Evolutionary conservation across 1,140 invertebrate genomes (phyloP).

Genomic region (Hyphantria cunea): DNA sequence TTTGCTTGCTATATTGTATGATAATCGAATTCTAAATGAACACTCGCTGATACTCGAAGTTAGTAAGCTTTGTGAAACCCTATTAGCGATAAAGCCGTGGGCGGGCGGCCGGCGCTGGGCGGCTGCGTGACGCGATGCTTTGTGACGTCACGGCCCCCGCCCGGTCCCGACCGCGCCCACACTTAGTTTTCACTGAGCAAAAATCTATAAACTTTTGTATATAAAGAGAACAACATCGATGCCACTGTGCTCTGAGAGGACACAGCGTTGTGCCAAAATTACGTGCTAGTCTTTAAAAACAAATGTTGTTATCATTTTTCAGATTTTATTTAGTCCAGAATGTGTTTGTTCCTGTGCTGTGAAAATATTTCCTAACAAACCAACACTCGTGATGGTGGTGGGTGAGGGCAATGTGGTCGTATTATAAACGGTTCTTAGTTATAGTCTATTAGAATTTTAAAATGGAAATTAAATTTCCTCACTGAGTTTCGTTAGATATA

Average conservation of each 20-base stretch:
- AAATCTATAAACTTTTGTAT: constrained; percentile 58
- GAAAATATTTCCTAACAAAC: constrained; percentile 76
- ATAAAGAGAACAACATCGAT: constrained; percentile 73
- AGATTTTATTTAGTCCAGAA: constrained; percentile 82
- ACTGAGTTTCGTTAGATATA: constrained; percentile 18
- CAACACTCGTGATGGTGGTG: constrained; percentile 57
- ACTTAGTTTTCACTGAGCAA: constrained; percentile 61
- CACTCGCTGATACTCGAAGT: constrained; percentile 54
- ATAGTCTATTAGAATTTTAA: constrained; percentile 23
- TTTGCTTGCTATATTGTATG: constrained; percentile 62
- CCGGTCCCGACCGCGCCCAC: constrained; percentile 12
- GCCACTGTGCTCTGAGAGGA: constrained; percentile 62
- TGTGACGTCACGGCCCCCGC: background rate
- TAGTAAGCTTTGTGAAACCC: constrained; percentile 58
- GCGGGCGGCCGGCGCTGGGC: background rate
- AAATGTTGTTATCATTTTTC: constrained; percentile 81
- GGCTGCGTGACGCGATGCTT: background rate
- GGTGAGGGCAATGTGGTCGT: constrained; percentile 52
- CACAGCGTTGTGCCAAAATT: constrained; percentile 81
- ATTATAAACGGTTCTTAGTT: constrained; percentile 27
- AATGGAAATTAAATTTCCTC: constrained; percentile 23
- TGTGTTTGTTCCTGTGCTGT: constrained; percentile 80
- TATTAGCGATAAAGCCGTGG: constrained; percentile 36
- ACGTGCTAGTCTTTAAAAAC: constrained; percentile 78
- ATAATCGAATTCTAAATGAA: constrained; percentile 52